These are phyloP conservation scores for Polyergus mexicanus DNA, from an alignment of 1,140 invertebrate species.

Conservation along the genomic window DNA sequence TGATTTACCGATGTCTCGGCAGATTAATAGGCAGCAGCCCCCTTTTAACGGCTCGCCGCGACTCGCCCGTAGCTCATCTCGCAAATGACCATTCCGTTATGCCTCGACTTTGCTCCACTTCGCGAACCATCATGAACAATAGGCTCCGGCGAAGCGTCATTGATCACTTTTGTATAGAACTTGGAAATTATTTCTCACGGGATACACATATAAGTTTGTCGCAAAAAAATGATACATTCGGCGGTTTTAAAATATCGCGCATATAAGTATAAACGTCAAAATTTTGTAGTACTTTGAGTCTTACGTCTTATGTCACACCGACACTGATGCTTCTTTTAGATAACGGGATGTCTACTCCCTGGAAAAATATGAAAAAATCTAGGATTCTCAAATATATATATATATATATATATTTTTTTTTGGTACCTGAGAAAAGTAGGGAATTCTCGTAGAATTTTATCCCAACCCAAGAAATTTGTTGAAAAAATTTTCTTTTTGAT, in stretches of 20 bases:
- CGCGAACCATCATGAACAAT: slow-evolving; percentile 46
- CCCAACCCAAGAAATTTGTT: too few relatives aligned
- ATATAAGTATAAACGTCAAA: too few relatives aligned
- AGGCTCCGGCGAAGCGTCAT: slow-evolving; percentile 21
- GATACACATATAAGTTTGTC: background rate
- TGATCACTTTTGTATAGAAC: slow-evolving; percentile 14
- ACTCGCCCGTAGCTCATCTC: slow-evolving; percentile 48
- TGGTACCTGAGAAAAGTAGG: background rate
- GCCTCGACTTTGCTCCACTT: slow-evolving; percentile 57
- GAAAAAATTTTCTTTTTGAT: too few relatives aligned
- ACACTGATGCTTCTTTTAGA: background rate
- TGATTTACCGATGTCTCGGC: slow-evolving; percentile 63
- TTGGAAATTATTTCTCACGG: slow-evolving; percentile 1
- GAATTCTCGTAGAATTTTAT: too few relatives aligned
- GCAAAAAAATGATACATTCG: background rate
- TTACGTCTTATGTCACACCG: background rate
- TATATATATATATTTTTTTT: too few relatives aligned
- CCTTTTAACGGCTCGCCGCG: slow-evolving; percentile 63
- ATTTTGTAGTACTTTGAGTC: background rate
- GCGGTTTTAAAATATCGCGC: background rate
- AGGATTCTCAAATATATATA: background rate
- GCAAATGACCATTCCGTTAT: slow-evolving; percentile 60
- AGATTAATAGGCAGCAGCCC: slow-evolving; percentile 62
- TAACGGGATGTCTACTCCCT: too few relatives aligned
- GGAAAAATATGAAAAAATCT: background rate